Evolutionary conservation across 1,140 invertebrate species (phyloP), one percentile per base, ranked within the genome.

Genomic region (Nylanderia fulva): DNA sequence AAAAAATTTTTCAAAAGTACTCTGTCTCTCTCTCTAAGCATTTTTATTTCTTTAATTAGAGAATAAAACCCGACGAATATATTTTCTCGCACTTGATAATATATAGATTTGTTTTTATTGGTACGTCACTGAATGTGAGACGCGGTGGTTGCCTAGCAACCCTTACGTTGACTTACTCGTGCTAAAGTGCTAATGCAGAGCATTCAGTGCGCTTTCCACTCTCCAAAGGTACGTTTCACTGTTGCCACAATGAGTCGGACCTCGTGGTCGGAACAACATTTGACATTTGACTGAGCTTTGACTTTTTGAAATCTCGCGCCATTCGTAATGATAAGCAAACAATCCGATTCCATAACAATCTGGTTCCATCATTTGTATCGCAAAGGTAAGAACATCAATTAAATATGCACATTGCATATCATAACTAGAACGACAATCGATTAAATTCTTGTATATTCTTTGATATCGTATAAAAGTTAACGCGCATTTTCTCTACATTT

Each of bases 101-200:
- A 21, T 33, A 21, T 2, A 7, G 6, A 58, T 84, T 27, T 48
- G 15, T 56, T 42, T 84, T 21, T 69, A 56, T 90, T 85, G 82
- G 80, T 92, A 91, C 88, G 90, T 85, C 89, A 90, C 90, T 90
- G 91, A n/a, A n/a, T n/a, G n/a, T n/a, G n/a, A 86, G 63, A 68
- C 63, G 77, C 77, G 72, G 83, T 92, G 92, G 93, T 93, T 90
- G 87, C 93, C 83, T 92, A 91, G 93, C 93, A 93, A 93, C 93
- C 90, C 86, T 92, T 91, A 88, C 84, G 77, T 93, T 91, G 91
- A 88, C 86, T 86, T 69, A 56, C 66, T 66, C 60, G 84, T 84
- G 69, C 89, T 87, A 91, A 88, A 56, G 84, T 84, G 69, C 89
- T 87, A 91, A 88, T 87, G 91, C 82, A 86, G 91, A 85, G 90